A percentile compares a stretch with the other conserved stretches of the same genome.
Evolutionary conservation across 2,888 invertebrate genomes (phyloP).

Genomic region (Drosophila subsilvestris): DNA sequence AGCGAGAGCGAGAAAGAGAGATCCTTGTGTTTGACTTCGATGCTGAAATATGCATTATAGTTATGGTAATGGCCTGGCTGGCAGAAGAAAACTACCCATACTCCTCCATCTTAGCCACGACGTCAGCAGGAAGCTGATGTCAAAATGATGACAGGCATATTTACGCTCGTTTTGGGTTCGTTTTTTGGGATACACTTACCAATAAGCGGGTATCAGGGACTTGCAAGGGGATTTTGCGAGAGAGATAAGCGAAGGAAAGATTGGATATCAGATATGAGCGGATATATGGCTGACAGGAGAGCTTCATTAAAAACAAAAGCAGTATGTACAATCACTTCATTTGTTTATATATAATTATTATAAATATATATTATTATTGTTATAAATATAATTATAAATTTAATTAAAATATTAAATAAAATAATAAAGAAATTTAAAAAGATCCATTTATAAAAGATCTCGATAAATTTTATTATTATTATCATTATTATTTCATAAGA

Average conservation of each 20-base stretch:
- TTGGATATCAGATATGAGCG: not conserved
- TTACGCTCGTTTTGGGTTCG: constrained; percentile 66
- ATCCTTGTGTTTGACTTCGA: constrained; percentile 52
- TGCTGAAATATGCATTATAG: constrained; percentile 80
- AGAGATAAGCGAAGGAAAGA: not conserved
- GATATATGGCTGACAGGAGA: too few relatives aligned
- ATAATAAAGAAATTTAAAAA: too few relatives aligned
- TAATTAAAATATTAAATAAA: too few relatives aligned
- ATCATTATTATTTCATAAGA: too few relatives aligned
- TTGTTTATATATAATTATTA: not conserved
- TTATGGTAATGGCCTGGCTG: constrained; percentile 75
- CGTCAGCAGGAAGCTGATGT: constrained; percentile 63
- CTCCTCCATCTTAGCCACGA: constrained; percentile 10
- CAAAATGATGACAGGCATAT: constrained; percentile 80
- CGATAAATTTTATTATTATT: too few relatives aligned
- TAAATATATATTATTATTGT: not conserved
- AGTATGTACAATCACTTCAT: too few relatives aligned
- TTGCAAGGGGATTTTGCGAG: not conserved
- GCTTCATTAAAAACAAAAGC: too few relatives aligned
- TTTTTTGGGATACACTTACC: constrained; percentile 17
- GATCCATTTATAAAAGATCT: too few relatives aligned
- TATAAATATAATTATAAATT: too few relatives aligned
- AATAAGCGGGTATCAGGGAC: not conserved
- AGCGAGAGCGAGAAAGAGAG: not conserved
- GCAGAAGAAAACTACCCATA: constrained; percentile 54